Evolutionary conservation across 2,888 invertebrate species (phyloP), one percentile per base, ranked within the genome.

Genomic region (Coecobrya sp.): DNA sequence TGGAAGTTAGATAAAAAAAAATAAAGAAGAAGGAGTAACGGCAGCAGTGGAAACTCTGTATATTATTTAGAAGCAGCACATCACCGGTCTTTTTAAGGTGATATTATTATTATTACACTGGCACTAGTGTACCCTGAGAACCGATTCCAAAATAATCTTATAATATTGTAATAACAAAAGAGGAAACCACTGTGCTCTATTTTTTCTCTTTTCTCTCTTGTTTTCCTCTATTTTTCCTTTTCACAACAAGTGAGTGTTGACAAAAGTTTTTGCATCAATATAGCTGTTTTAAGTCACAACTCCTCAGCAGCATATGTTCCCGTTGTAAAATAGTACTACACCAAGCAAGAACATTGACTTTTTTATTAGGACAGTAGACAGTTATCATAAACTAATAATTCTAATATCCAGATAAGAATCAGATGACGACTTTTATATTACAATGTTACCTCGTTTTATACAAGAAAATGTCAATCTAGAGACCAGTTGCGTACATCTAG

Each of bases 91-190:
- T 36, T 76, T 49, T n/a, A 81, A 81, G 81, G 81, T 81, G 81
- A 81, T 81, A 81, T 81, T 30, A 52, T 81, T 30, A 52, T 81
- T 55, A 52, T 81, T 81, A 30, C 81, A 30, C 59, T 81, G 30
- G 11, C n/a, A 27, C 79, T 81, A 27, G 65, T 84, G 62, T 52
- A 45, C 49, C 70, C 52, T 68, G 70, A 86, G 70, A 86, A 70
- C 84, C 85, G 42, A 73, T 86, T 55, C 73, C 86, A 84, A 73
- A 73, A 52, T 86, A 86, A 73, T 86, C 55, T 45, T 49, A 86
- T 86, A 86, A 86, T 45, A 68, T 86, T 86, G 27, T 70, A 86
- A 68, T 70, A 86, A 86, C 70, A 49, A 49, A 68, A 49, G 62
- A 59, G 81, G 19, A 84, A 62, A 62, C 84, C 84, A 84, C 65